Base-by-base conservation (phyloP, 1,140 invertebrate species). In the Euura lappo region DNA sequence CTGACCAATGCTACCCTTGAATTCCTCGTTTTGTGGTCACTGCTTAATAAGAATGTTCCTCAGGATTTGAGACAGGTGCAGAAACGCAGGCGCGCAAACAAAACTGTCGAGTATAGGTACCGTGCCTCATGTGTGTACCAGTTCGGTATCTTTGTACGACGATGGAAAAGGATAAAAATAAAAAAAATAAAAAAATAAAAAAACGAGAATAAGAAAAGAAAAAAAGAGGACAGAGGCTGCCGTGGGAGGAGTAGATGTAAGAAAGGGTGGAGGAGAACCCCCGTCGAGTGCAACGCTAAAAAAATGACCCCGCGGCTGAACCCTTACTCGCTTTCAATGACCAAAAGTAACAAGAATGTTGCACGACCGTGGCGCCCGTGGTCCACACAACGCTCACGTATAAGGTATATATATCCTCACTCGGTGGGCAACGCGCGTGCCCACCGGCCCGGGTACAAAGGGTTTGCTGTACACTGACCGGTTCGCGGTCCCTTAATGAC, bases 401-500 rank as follows among this genome's bases (percentile, higher is more conserved):
- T 13, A 8, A 70, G 44, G 28, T 28, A 28, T 28, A 28, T 28
- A 28, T 28, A 28, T 28, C 28, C 28, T 8, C 2, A 8, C 69
- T 70, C 45, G 45, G 45, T 44, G 51, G 51, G 51, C 13, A 60
- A 60, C 51, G 51, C 51, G 51, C 13, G 51, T n/a, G 8, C 51
- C 51, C 13, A 42, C 51, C 72, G 60, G 51, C 43, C 28, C n/a
- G 70, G 65, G 47, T 72, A 74, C 79, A 80, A 79, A 81, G 68
- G 72, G 72, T 75, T 73, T 46, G 67, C 76, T 78, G 74, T 78
- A 28, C 78, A 76, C 78, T 78, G 80, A 81, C 80, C 79, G 80
- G 80, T 80, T 81, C 78, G 79, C 80, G 76, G 80, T 71, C 74
- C 71, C 79, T 80, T 81, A 81, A 81, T 81, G 80, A 81, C 80